Percentiles rank a stretch among this genome's conserved stretches.
These are phyloP conservation scores for Pocillopora damicornis DNA, from an alignment of 64 coral and sea anemone species.

Conservation along the genomic window DNA sequence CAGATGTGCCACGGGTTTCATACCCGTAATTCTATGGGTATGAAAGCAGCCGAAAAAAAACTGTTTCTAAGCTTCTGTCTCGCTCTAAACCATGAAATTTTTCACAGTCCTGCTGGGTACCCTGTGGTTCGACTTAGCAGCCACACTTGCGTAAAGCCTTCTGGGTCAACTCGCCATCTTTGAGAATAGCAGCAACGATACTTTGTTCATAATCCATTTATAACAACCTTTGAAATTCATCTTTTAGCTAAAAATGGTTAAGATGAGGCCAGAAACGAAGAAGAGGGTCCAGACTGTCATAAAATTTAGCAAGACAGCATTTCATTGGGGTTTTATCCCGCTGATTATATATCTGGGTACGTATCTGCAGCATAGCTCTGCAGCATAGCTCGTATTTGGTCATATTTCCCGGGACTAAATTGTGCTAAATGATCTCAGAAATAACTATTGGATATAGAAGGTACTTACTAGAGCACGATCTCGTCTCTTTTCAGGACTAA, in stretches of 20 bases:
- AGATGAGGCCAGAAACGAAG: slow-evolving; percentile 80
- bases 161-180: slow-evolving; percentile 13
- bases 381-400: neutral
- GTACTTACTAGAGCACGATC: neutral
- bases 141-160: neutral
- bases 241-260: slow-evolving; percentile 9
- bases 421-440: neutral
- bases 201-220: neutral
- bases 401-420: neutral
- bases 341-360: slow-evolving; percentile 90
- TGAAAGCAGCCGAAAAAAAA: too few species aligned
- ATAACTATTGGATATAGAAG: neutral
- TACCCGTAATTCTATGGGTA: too few species aligned
- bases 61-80: too few species aligned
- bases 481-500: slow-evolving; percentile 65
- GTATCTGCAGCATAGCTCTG: neutral
- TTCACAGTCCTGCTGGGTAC: neutral
- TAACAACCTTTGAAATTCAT: neutral
- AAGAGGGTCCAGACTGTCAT: slow-evolving; percentile 83
- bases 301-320: slow-evolving; percentile 73
- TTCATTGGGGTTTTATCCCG: slow-evolving; percentile 96
- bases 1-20: too few species aligned
- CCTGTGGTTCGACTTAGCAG: neutral
- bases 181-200: neutral
- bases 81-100: too few species aligned